Evolutionary conservation across 2,797 vertebrate species (phyloP), one percentile per base, ranked within the genome.

Genomic region (Gastrophryne carolinensis): DNA sequence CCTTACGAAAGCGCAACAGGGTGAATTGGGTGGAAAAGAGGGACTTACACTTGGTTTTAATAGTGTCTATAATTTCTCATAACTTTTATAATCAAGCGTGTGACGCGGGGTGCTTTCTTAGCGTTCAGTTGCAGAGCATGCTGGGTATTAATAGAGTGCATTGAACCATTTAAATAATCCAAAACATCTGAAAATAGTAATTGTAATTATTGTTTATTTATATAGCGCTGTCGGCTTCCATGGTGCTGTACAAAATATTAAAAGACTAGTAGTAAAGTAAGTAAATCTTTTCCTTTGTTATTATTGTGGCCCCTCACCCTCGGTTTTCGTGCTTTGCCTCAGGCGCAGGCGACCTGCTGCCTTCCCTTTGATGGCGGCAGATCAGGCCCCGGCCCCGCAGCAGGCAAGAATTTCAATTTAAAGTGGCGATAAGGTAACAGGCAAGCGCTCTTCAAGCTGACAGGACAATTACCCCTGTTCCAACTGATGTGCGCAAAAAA

Each of bases 341-440:
- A 74, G 86, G 86, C 83, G 71, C 52, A 70, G 79, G 82, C 80
- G 82, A 88, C 88, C 72, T 79, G 85, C 79, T 83, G 90, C 84
- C 83, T 84, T 88, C 81, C 83, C 93, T 96, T 94, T 95, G 93
- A 94, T 93, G 92, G 84, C 83, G 85, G 88, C 87, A 87, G 90
- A 90, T 94, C 90, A 91, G 89, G 85, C 89, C 82, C n/a, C 84
- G 85, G 81, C 85, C 84, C 57, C 83, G 88, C 90, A 86, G 84
- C 72, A 85, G 89, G 13, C 86, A 93, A 90, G 92, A 94, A 95
- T 95, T 93, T 93, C 87, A 93, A 94, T 95, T 95, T 90, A 90
- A 94, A 93, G 91, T 90, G 90, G 88, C 89, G 90, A 81, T 91
- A 90, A 83, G 90, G 92, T 90, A 87, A 81, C 82, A 81, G 84